Evolutionary conservation across 2,113 vertebrate genomes (phyloP), one percentile per base, ranked within the genome.

Genomic region (Thamnaconus septentrionalis): DNA sequence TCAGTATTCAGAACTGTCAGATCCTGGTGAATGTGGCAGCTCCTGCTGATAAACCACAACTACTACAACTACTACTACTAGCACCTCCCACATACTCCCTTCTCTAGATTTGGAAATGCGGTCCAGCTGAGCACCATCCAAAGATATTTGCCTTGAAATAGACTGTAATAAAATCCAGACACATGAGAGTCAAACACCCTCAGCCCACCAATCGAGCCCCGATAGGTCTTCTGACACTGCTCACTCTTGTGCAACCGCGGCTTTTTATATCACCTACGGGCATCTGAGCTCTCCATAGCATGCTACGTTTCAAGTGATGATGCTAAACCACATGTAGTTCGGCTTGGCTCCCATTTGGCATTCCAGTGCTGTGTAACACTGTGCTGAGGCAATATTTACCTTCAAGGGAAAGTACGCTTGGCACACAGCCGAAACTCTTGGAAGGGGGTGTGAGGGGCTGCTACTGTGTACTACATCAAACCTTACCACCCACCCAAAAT

Each of bases 381-480:
- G 67, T 71, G 80, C 76, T 87, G 78, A 87, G 85, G 80, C 76
- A 85, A 88, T 84, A 85, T 91, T 91, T 88, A 88, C 85, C 83
- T 87, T 80, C 61, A 66, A 88, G 74, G 53, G 76, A 91, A 87
- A 89, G 85, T 78, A 74, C 66, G 73, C 83, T 90, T 91, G 89
- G 89, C 88, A 69, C 66, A 54, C 46, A 68, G 84, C 88, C 81
- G 53, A 83, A 80, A 79, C 58, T 66, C 69, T 76, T 61, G 31
- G 78, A 61, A 41, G 43, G 39, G 53, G 48, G 80, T 11, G 75
- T 60, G 75, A 72, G 45, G 53, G 50, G 61, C 55, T 68, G 86
- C 84, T 87, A 81, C 87, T 80, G 84, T 83, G 82, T 69, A 80
- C 65, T 71, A 77, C 76, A 83, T 75, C 70, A 72, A 77, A 86